Evolutionary conservation across 2,797 vertebrate genomes (phyloP), one percentile per base, ranked within the genome.

Genomic region (Emydoidea blandingii): DNA sequence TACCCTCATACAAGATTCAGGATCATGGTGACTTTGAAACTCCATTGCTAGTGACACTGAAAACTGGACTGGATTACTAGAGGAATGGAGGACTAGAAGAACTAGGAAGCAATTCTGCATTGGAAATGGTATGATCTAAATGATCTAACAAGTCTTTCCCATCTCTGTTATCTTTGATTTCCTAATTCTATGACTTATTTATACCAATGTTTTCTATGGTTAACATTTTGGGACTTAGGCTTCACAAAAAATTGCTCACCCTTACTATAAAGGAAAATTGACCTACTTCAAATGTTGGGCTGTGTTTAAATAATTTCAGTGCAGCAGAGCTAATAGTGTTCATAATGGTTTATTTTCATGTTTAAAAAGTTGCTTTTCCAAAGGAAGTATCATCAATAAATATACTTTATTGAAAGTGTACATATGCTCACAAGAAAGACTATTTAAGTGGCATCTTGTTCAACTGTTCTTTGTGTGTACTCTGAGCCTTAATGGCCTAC

Each of bases 391-490:
- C 31, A 7, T 21, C 3, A 89, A 72, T 3, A 62, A 41, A 3
- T 62, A 5, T 50, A 23, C 27, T 85, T 89, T 41, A 16, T 83
- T 88, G 89, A 14, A 85, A 37, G 7, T 68, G 1, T 44, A 78
- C 81, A 29, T 81, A 95, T 23, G 41, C 27, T 78, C 74, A 78
- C 16, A 68, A 47, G 68, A 49, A 76, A 76, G 10, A 25, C 83
- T 57, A n/a, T 87, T 89, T 27, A 88, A 94, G 91, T 85, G 59
- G 2, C 6, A 83, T 5, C 2, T 1, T 52, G 85, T 54, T 68
- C 54, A 91, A 83, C 11, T 31, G n/a, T 76, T 0, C 0, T 0
- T 52, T 85, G 81, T 52, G n/a, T 31, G 16, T 50, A 29, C 44
- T 84, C 50, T 31, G 8, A 87, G 49, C 12, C 8, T 76, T 56